Evolutionary conservation across 2,888 invertebrate species (phyloP), one percentile per base, ranked within the genome.

Genomic region (Drosophila yooni): DNA sequence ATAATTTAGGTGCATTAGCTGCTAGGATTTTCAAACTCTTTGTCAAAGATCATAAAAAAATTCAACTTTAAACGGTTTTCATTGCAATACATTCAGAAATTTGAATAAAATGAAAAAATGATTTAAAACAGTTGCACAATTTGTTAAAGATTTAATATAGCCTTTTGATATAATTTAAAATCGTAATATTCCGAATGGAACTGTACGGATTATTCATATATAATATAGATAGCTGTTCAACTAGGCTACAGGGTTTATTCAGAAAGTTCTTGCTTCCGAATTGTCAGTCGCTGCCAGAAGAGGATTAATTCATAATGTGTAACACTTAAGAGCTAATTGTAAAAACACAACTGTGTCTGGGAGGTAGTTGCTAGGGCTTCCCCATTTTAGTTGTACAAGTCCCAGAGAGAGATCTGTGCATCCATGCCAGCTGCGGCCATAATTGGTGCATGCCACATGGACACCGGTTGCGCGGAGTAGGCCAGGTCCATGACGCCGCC

Each of bases 361-460:
- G 46, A 29, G 25, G 53, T 50, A 18, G 54, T 2, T 56, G 25
- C 21, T 15, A 0, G 13, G 13, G 33, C 1, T 53, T 15, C 21
- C 11, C 11, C 7, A 0, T 3, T 29, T 76, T 33, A 94, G 94
- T 96, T 96, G 91, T 97, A 97, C 85, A 97, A 94, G 94, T 96
- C 95, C 97, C 97, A 97, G 65, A 97, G 94, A 7, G 96, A 96
- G 81, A 97, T 95, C 88, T 95, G 95, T 78, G 96, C 96, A 92
- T 97, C 97, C 73, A 95, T 94, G 31, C 96, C 95, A 52, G 95
- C 95, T 0, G 95, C 96, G 18, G 96, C 97, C 95, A 97, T 96
- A n/a, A 97, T 94, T 67, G 95, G 95, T n/a, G 95, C 95, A 60
- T 95, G 95, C 95, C 96, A 96, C 81, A 94, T 94, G 66, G 95